Evolutionary conservation across 2,888 invertebrate species (phyloP).

Genomic region (Taenaris catops): DNA sequence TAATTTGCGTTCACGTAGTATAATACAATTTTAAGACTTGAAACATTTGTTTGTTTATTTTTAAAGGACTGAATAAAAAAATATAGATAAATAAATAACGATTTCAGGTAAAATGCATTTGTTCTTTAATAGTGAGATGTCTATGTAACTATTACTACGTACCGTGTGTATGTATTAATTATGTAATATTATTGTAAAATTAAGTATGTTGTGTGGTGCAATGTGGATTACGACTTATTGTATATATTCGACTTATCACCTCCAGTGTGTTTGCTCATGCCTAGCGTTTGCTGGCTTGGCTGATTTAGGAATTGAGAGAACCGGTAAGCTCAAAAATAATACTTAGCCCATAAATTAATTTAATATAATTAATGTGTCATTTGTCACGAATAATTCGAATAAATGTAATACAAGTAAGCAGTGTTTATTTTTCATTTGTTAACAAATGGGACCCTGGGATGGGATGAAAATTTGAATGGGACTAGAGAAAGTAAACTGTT

Average conservation of each 20-base stretch:
- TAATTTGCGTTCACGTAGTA: conserved; percentile 10
- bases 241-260: conserved; percentile 43
- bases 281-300: conserved; percentile 53
- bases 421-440: conserved; percentile 20
- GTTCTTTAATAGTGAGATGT: conserved; percentile 9
- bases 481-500: conserved; percentile 46
- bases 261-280: conserved; percentile 36
- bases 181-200: conserved; percentile 14
- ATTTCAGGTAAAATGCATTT: conserved; percentile 8
- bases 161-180: conserved; percentile 15
- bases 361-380: conserved; percentile 56
- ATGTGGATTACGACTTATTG: conserved; percentile 26
- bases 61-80: conserved; percentile 13
- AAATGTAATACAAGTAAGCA: conserved; percentile 56
- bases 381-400: conserved; percentile 67
- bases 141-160: conserved; percentile 9
- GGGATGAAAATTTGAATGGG: conserved; percentile 20
- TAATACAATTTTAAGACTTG: conserved; percentile 6
- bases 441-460: conserved; percentile 17
- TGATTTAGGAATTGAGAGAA: conserved; percentile 74
- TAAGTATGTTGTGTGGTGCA: conserved; percentile 16
- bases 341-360: conserved; percentile 41
- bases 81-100: conserved; percentile 1
- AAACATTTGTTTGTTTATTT: conserved; percentile 7
- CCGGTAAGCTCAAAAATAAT: conserved; percentile 68